Evolutionary conservation across 2,113 vertebrate species (phyloP).

Genomic region (Salvator merianae): DNA sequence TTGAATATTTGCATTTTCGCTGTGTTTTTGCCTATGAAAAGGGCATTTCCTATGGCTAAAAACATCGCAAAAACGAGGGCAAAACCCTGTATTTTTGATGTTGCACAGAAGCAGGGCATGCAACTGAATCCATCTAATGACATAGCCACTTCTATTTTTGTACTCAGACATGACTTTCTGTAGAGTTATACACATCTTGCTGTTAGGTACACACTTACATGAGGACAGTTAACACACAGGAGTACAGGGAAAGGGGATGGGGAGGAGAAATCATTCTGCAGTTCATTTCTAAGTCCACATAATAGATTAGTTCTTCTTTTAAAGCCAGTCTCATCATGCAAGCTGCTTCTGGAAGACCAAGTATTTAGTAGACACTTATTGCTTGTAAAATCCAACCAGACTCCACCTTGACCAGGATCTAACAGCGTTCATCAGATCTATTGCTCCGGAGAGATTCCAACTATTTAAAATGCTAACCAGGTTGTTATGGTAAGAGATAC

Average conservation of each 20-base stretch:
- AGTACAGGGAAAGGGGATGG: slow-evolving; percentile 30
- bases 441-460: neutral
- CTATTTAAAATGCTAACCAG: neutral
- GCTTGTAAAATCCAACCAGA: slow-evolving; percentile 73
- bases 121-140: neutral
- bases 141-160: neutral
- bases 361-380: slow-evolving; percentile 60
- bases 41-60: too few relatives aligned
- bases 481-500: neutral
- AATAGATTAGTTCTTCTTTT: slow-evolving; percentile 65
- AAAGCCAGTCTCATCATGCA: slow-evolving; percentile 60
- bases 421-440: neutral
- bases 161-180: accelerated
- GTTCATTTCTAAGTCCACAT: slow-evolving; percentile 49
- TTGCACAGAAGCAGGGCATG: neutral
- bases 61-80: too few relatives aligned
- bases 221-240: slow-evolving; percentile 38
- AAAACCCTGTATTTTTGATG: too few relatives aligned
- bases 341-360: slow-evolving; percentile 50
- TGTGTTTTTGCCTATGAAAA: too few relatives aligned
- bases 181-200: neutral
- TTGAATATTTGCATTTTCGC: too few relatives aligned
- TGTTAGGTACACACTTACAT: neutral
- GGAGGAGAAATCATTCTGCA: slow-evolving; percentile 45
- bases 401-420: neutral